A percentile compares a stretch with the other conserved stretches of the same genome.
phyloP scores from a whole-genome alignment of 2,113 vertebrate genomes.

The Alces alces region DNA sequence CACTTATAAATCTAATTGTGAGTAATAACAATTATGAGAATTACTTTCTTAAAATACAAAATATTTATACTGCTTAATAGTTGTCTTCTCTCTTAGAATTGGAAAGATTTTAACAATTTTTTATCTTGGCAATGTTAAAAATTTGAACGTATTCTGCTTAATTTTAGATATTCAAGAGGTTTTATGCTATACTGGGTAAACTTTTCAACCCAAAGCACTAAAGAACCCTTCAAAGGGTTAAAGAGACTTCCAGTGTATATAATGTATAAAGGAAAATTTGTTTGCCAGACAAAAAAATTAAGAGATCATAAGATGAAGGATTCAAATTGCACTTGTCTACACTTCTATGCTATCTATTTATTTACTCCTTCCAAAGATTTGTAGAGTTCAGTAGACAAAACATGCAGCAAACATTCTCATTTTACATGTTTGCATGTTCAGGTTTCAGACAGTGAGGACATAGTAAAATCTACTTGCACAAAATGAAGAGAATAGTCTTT shows the following conservation, averaged over 20 bases:
- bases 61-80: conserved; percentile 63
- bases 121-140: conserved; percentile 36
- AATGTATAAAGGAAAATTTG: conserved; percentile 41
- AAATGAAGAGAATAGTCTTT: conserved; percentile 65
- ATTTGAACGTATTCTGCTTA: conserved; percentile 31
- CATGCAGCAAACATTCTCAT: conserved; percentile 50
- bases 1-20: conserved; percentile 26
- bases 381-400: conserved; percentile 69
- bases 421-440: conserved; percentile 53
- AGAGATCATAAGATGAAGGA: conserved; percentile 56
- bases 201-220: conserved; percentile 26
- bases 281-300: not conserved
- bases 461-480: conserved; percentile 68
- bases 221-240: conserved; percentile 2
- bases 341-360: not conserved
- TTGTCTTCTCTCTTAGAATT: conserved; percentile 43
- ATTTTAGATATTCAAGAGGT: conserved; percentile 29
- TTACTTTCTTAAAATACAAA: conserved; percentile 36
- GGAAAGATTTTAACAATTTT: conserved; percentile 60
- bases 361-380: conserved; percentile 59
- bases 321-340: conserved; percentile 10
- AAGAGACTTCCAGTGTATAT: conserved; percentile 31
- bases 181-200: not conserved
- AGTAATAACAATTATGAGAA: conserved; percentile 20
- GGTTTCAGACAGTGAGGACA: conserved; percentile 33